A percentile compares a stretch with the other conserved stretches of the same genome.
Conservation (phyloP, 2,113 vertebrate species). For the Cromileptes altivelis region DNA sequence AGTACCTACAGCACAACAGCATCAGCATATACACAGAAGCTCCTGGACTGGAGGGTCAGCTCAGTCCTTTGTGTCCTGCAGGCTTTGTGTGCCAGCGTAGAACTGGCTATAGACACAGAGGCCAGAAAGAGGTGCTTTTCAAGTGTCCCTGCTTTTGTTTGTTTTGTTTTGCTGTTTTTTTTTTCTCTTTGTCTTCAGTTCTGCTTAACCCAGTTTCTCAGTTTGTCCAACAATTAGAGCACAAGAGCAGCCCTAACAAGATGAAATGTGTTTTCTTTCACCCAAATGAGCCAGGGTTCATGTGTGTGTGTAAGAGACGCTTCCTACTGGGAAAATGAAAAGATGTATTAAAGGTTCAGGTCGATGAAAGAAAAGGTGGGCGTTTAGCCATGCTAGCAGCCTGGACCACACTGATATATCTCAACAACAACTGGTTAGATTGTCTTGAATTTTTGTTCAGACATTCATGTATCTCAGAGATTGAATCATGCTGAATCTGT, state of each 20-base stretch:
- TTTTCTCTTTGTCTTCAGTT: background rate
- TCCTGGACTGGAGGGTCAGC: slow-evolving; percentile 10
- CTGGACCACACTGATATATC: no score
- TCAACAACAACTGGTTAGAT: no score
- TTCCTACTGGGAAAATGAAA: slow-evolving; percentile 4
- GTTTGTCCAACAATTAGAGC: slow-evolving; percentile 53
- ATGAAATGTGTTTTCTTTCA: background rate
- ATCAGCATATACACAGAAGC: no score
- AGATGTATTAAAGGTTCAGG: background rate
- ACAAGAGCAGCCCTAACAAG: slow-evolving; percentile 3
- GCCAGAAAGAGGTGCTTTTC: slow-evolving; percentile 39
- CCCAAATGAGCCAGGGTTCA: slow-evolving; percentile 1
- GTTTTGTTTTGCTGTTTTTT: slow-evolving; percentile 27
- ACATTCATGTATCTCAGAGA: no score
- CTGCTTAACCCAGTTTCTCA: slow-evolving; percentile 33
- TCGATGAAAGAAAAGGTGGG: no score
- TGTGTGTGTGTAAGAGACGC: background rate
- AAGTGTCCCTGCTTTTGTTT: slow-evolving; percentile 44
- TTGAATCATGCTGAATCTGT: no score
- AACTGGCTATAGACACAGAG: background rate
- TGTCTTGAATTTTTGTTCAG: no score
- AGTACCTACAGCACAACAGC: no score
- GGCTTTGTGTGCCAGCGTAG: background rate
- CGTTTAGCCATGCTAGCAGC: no score
- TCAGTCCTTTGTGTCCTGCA: background rate